phyloP scores from a whole-genome alignment of 2,888 invertebrate species.

The Chesias legatella region DNA sequence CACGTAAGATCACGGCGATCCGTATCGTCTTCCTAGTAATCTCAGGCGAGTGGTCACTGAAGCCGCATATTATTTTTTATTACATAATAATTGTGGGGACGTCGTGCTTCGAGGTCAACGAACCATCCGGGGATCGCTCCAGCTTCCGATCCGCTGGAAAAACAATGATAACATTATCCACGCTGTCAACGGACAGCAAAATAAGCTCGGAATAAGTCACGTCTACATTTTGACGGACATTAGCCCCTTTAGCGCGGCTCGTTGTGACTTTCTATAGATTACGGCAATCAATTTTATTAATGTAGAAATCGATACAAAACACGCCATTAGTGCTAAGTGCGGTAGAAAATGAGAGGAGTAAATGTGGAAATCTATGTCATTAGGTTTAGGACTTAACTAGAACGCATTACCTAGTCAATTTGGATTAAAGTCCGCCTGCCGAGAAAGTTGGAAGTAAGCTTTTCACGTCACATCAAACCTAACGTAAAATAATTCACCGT shows the following conservation, averaged over 20 bases:
- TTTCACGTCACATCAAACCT: no score
- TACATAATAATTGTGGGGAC: constrained; percentile 59
- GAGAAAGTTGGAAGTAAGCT: no score
- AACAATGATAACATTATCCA: constrained; percentile 57
- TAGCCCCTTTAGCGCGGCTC: constrained; percentile 40
- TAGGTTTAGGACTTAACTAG: no score
- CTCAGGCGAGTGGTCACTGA: constrained; percentile 42
- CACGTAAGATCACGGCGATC: constrained; percentile 20
- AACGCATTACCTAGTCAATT: no score
- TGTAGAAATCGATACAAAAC: constrained; percentile 26
- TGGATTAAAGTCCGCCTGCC: no score
- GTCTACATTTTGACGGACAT: constrained; percentile 44
- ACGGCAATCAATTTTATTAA: constrained; percentile 27
- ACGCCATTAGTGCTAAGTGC: constrained; percentile 11
- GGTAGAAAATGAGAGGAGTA: constrained; percentile 6
- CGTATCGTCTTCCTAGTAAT: constrained; percentile 46
- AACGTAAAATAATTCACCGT: no score
- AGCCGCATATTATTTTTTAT: constrained; percentile 58
- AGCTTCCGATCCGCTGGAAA: constrained; percentile 38
- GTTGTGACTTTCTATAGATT: constrained; percentile 27
- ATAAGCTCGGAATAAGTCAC: constrained; percentile 47
- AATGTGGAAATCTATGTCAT: not conserved
- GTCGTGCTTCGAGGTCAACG: constrained; percentile 55
- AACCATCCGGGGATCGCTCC: constrained; percentile 47
- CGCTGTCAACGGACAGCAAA: constrained; percentile 50